Base-by-base conservation (phyloP, 2,113 vertebrate genomes). In the Tautogolabrus adspersus region DNA sequence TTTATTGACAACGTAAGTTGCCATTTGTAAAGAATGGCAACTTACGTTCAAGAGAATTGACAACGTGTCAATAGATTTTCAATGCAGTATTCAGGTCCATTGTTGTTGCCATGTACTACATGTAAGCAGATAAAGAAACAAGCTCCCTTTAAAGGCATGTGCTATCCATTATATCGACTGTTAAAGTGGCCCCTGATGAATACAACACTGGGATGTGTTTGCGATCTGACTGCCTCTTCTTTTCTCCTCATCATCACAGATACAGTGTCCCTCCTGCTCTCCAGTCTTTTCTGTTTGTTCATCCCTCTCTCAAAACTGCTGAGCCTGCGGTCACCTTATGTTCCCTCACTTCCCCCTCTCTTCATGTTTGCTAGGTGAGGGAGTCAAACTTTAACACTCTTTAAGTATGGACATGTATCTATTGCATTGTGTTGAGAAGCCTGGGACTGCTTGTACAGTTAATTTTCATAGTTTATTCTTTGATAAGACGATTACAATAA, bases 91-190 rank as follows among this genome's bases (percentile, higher is more conserved):
- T 72, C 18, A 8, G 49, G 30, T 26, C 66, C 52, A 67, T 86
- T 93, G 84, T 87, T 78, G 72, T 72, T 75, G 56, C 69, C 22
- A 42, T 69, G 80, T 66, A 44, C 22, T 64, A 62, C 67, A 75
- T 83, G 59, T 81, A 76, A 78, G 80, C 75, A 79, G 86, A 88
- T 83, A 77, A 84, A 86, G 82, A 62, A 70, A 37, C 49, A 70
- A 65, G 40, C 55, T 77, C 67, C 84, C 37, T 76, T 81, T 72
- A 73, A 70, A 26, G 12, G n/a, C 67, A 52, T 68, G 72, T 69
- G 82, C 78, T 87, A 77, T 90, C 83, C 82, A 83, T 88, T 82
- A 88, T 89, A 89, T 91, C 88, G 90, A 93, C 90, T 83, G 64
- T 44, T 61, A 78, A 92, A 93, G 86, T 88, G 86, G 76, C 73